A percentile compares a stretch with the other conserved stretches of the same genome.
These are phyloP conservation scores for Dasypolia templi DNA, from an alignment of 2,888 invertebrate genomes.

Conservation along the genomic window DNA sequence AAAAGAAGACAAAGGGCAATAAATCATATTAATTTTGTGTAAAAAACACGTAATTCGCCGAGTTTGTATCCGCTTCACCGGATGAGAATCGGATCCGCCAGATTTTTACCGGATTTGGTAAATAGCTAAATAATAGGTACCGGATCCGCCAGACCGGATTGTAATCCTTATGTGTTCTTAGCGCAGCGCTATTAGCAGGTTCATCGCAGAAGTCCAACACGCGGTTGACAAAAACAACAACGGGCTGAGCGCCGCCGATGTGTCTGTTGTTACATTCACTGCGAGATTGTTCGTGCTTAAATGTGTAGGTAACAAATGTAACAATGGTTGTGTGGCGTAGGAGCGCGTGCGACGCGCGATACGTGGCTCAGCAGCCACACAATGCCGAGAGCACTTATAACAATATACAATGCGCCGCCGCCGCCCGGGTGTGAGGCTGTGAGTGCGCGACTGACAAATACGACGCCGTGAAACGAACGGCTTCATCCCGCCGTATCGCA, in stretches of 20 bases:
- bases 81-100: neutral
- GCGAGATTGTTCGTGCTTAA: neutral
- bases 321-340: neutral
- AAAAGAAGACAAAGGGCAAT: too few relatives aligned
- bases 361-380: neutral
- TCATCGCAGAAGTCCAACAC: neutral
- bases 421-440: neutral
- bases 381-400: neutral
- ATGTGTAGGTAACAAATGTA: neutral
- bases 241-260: neutral
- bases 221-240: too few relatives aligned
- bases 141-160: neutral
- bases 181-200: neutral
- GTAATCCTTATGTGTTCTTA: neutral
- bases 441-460: constrained; percentile 8
- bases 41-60: neutral
- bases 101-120: neutral
- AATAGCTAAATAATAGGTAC: neutral
- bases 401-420: neutral
- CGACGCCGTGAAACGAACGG: constrained; percentile 16
- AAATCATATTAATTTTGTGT: neutral
- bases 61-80: neutral
- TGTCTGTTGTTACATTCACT: neutral
- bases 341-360: neutral
- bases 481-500: constrained; percentile 26